Evolutionary conservation across 1,140 invertebrate genomes (phyloP).

Genomic region (Charaxes varanes): DNA sequence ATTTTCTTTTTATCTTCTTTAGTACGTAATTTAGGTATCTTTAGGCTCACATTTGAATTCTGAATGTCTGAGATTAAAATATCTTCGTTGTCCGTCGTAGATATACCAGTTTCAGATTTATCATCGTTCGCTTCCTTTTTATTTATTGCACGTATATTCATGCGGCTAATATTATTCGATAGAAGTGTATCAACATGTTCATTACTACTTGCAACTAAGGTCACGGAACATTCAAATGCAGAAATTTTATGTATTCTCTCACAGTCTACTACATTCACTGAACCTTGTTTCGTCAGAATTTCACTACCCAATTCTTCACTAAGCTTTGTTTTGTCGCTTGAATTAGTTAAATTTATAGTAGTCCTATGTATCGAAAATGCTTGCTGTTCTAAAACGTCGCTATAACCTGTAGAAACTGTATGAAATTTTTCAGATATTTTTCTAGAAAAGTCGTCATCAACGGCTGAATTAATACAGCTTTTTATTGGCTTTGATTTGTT

Average conservation of each 20-base stretch:
- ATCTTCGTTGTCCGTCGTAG: slow-evolving; percentile 6
- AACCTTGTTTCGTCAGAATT: not conserved
- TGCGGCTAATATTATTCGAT: slow-evolving; percentile 3
- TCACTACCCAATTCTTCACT: slow-evolving; percentile 2
- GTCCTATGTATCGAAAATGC: slow-evolving; percentile 36
- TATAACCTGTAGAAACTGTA: slow-evolving; percentile 46
- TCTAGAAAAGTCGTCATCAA: slow-evolving; percentile 31
- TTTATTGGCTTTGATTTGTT: slow-evolving; percentile 13
- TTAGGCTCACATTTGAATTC: slow-evolving; percentile 4
- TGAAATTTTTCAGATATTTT: slow-evolving; percentile 46
- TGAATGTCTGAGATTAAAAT: slow-evolving; percentile 5
- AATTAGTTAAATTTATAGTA: slow-evolving; percentile 20
- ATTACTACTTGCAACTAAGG: slow-evolving; percentile 11
- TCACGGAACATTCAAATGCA: slow-evolving; percentile 8
- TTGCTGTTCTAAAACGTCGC: slow-evolving; percentile 28
- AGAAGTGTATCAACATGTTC: slow-evolving; percentile 3
- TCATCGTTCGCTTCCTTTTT: slow-evolving; percentile 6
- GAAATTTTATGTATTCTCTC: slow-evolving; percentile 5
- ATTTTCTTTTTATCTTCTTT: slow-evolving; percentile 40
- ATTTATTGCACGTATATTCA: slow-evolving; percentile 7
- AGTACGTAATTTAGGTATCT: slow-evolving; percentile 9
- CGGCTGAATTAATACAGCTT: not conserved
- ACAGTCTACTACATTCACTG: slow-evolving; percentile 4
- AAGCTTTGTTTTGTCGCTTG: slow-evolving; percentile 3
- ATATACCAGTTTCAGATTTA: slow-evolving; percentile 4